A percentile compares a stretch with the other conserved stretches of the same genome.
phyloP scores from a whole-genome alignment of 2,888 invertebrate species.

The Rhamnusium bicolor region DNA sequence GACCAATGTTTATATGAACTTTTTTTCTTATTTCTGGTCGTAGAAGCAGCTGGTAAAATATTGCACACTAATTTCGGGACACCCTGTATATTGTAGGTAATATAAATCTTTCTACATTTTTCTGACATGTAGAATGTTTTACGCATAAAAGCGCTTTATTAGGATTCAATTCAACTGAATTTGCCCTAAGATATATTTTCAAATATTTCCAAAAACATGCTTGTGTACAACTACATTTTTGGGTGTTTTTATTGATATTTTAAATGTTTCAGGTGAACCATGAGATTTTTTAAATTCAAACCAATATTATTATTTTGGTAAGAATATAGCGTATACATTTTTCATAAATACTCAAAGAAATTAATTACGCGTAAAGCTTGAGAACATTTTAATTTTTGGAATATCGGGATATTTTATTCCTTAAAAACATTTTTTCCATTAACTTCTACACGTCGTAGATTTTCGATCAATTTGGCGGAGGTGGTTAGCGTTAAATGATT shows the following conservation, averaged over 20 bases:
- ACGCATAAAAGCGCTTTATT: not conserved
- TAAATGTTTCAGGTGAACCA: constrained; percentile 37
- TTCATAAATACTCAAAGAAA: constrained; percentile 24
- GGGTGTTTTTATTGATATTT: constrained; percentile 27
- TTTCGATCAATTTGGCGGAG: too few species aligned
- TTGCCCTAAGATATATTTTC: not conserved
- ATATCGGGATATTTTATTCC: too few species aligned
- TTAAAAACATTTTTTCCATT: too few species aligned
- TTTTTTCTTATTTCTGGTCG: too few species aligned
- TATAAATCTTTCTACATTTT: not conserved
- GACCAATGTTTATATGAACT: too few species aligned
- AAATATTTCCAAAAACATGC: constrained; percentile 19
- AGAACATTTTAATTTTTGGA: too few species aligned
- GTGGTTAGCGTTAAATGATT: too few species aligned
- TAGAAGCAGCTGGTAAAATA: too few species aligned
- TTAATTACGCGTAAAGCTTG: not conserved
- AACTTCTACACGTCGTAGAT: too few species aligned
- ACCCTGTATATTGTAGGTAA: too few species aligned
- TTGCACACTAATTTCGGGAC: too few species aligned
- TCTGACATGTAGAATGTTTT: not conserved
- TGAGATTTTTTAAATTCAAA: constrained; percentile 35
- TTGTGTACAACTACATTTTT: constrained; percentile 29
- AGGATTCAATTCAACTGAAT: not conserved
- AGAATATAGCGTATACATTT: constrained; percentile 16
- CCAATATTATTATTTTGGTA: constrained; percentile 33